These are phyloP conservation scores for Podarcis cretensis DNA, from an alignment of 2,113 vertebrate genomes.

Conservation along the genomic window DNA sequence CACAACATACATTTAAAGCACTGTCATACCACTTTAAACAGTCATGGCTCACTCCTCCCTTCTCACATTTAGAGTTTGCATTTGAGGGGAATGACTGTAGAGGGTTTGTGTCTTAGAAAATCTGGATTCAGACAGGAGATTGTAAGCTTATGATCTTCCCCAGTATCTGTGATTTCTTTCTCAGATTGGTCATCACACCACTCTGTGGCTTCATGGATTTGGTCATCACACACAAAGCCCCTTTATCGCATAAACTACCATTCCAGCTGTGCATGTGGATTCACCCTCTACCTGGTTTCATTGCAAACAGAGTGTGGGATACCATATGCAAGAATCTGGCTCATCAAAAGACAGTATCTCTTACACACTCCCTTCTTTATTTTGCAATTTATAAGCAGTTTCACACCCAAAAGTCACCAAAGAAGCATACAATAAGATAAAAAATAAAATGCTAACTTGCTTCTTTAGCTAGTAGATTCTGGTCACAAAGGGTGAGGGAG, in stretches of 20 bases:
- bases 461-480: too few species aligned
- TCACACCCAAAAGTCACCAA: too few species aligned
- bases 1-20: too few species aligned
- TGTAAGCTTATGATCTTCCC: not conserved
- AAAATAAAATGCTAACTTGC: too few species aligned
- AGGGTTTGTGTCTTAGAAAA: not conserved
- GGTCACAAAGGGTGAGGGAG: too few species aligned
- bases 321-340: not conserved
- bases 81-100: too few species aligned
- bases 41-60: too few species aligned
- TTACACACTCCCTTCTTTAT: not conserved
- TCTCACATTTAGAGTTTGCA: too few species aligned
- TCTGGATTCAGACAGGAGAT: not conserved
- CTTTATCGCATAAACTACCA: not conserved
- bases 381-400: not conserved
- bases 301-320: not conserved
- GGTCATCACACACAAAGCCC: not conserved
- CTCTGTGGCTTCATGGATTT: too few species aligned
- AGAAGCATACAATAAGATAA: too few species aligned
- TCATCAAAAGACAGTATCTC: not conserved
- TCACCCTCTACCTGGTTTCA: not conserved
- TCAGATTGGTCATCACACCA: not conserved
- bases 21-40: too few species aligned
- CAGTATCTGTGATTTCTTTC: not conserved
- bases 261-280: not conserved